A percentile compares a stretch with the other conserved stretches of the same genome.
Conservation (phyloP, 2,797 vertebrate genomes). For the Enteromius treurensis region DNA sequence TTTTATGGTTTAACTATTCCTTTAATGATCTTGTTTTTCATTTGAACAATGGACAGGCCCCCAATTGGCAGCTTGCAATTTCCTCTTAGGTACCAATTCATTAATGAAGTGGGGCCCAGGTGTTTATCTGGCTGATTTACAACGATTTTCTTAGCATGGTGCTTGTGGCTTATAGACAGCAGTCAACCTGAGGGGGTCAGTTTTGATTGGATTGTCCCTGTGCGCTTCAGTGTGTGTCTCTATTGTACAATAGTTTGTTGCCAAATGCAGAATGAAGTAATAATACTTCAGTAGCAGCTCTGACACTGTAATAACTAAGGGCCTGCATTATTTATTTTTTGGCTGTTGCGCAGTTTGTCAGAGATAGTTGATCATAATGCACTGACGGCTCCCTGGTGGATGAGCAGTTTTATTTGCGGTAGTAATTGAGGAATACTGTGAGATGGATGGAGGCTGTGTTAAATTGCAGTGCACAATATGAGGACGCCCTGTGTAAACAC, state of each 20-base stretch:
- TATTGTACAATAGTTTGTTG: slow-evolving; percentile 9
- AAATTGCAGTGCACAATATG: slow-evolving; percentile 17
- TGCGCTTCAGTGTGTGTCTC: slow-evolving; percentile 16
- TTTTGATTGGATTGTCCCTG: slow-evolving; percentile 57
- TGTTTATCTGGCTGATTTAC: slow-evolving; percentile 62
- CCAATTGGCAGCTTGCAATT: not conserved
- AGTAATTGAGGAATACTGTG: slow-evolving; percentile 24
- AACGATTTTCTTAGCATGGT: slow-evolving; percentile 57
- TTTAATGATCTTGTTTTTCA: slow-evolving; percentile 26
- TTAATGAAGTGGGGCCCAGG: slow-evolving; percentile 5
- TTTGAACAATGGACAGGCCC: slow-evolving; percentile 13
- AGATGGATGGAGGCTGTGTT: slow-evolving; percentile 24
- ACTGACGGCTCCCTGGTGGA: slow-evolving; percentile 2
- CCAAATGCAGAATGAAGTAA: slow-evolving; percentile 38
- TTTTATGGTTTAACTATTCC: not conserved
- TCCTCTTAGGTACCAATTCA: slow-evolving; percentile 14
- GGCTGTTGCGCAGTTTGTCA: not conserved
- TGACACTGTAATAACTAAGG: slow-evolving; percentile 30
- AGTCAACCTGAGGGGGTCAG: slow-evolving; percentile 30
- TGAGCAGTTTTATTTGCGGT: slow-evolving; percentile 33
- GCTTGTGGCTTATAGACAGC: slow-evolving; percentile 55
- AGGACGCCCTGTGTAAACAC: slow-evolving; percentile 49
- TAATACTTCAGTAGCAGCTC: slow-evolving; percentile 30
- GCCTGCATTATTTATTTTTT: not conserved
- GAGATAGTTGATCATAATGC: slow-evolving; percentile 24